Percentiles rank a stretch among this genome's conserved stretches.
Evolutionary conservation across 2,113 vertebrate genomes (phyloP).

Genomic region (Climacteris rufus): DNA sequence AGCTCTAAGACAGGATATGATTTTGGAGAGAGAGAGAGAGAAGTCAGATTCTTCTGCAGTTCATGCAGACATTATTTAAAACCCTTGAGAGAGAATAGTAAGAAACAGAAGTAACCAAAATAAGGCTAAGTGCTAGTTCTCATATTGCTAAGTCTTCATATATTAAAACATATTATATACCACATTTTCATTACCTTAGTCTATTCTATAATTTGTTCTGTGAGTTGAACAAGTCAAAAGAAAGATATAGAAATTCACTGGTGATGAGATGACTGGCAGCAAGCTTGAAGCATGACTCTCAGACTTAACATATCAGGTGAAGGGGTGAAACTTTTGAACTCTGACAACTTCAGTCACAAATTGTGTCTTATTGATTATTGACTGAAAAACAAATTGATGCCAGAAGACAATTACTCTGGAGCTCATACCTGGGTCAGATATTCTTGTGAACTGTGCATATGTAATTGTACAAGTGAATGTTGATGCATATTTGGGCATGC

Average conservation of each 20-base stretch:
- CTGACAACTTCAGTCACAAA: not conserved
- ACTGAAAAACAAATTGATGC: not conserved
- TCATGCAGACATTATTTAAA: not conserved
- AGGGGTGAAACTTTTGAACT: not conserved
- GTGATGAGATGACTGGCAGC: not conserved
- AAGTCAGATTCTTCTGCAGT: not conserved
- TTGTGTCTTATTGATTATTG: not conserved
- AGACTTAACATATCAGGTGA: not conserved
- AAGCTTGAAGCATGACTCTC: not conserved
- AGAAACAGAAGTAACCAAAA: slow-evolving; percentile 37
- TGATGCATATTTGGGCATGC: not conserved
- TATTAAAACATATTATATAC: not conserved
- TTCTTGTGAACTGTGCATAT: not conserved
- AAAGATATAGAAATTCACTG: not conserved
- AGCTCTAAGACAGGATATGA: slow-evolving; percentile 1
- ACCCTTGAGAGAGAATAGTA: not conserved
- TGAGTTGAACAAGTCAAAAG: not conserved
- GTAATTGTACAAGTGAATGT: not conserved
- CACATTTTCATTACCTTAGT: not conserved
- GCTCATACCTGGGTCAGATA: not conserved
- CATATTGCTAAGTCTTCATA: not conserved
- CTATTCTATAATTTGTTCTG: not conserved
- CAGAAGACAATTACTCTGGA: not conserved
- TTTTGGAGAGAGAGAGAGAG: not conserved
- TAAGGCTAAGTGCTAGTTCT: slow-evolving; percentile 10